phyloP scores from a whole-genome alignment of 1,140 invertebrate genomes.

The Bombus pyrosoma region DNA sequence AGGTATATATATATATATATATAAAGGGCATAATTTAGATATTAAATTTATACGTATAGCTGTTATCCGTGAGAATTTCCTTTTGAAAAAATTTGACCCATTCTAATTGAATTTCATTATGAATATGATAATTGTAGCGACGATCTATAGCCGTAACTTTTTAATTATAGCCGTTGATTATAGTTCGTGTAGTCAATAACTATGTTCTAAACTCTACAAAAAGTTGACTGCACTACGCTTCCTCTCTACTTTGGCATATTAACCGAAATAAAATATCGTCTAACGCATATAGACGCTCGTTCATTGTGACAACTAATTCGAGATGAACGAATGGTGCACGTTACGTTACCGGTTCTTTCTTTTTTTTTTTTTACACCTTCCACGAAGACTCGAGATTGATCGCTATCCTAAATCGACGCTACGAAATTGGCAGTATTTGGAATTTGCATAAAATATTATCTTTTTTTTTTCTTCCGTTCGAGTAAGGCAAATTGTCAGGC shows the following conservation, averaged over 20 bases:
- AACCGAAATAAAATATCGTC: conserved; percentile 52
- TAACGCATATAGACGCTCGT: conserved; percentile 11
- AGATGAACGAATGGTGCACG: conserved; percentile 18
- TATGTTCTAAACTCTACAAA: conserved; percentile 15
- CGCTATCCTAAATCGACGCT: conserved; percentile 47
- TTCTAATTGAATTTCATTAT: too few relatives aligned
- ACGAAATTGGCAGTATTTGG: conserved; percentile 57
- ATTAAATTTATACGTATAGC: conserved; percentile 5
- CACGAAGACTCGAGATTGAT: conserved; percentile 13
- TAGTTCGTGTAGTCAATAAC: conserved; percentile 28
- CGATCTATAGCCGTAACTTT: neutral
- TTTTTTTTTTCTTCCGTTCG: conserved; percentile 6
- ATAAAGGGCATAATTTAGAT: neutral
- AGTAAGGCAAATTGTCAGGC: conserved; percentile 54
- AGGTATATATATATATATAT: conserved; percentile 2
- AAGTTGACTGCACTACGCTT: conserved; percentile 44
- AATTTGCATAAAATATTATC: conserved; percentile 49
- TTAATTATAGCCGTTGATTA: neutral
- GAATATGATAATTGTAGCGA: neutral
- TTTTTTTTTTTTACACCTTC: neutral
- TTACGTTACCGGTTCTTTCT: conserved; percentile 15
- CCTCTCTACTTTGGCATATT: conserved; percentile 54
- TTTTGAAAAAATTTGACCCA: too few relatives aligned
- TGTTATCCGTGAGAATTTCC: neutral
- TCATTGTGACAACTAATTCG: neutral